Conservation (phyloP, 2,113 vertebrate species). For the Oostethus manadensis region DNA sequence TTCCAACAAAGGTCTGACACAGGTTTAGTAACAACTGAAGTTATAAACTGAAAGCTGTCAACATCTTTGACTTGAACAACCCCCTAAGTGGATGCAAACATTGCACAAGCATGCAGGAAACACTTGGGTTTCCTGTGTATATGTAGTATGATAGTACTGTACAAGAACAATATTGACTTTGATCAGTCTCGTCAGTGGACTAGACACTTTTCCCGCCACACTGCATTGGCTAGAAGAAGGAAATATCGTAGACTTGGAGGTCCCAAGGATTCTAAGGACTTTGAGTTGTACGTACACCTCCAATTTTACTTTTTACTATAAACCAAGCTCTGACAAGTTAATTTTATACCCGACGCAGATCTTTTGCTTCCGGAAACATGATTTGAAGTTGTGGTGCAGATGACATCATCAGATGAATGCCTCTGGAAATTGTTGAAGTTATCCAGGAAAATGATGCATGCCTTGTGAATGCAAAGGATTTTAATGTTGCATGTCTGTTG, state of each 20-base stretch:
- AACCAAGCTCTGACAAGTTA: not conserved
- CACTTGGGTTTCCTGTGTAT: constrained; percentile 65
- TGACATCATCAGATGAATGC: not conserved
- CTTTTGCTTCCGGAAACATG: too few relatives aligned
- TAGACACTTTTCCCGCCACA: constrained; percentile 5
- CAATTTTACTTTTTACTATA: constrained; percentile 14
- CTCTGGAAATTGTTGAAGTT: too few relatives aligned
- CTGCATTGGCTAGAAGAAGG: constrained; percentile 13
- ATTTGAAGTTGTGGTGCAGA: not conserved
- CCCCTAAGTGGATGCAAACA: constrained; percentile 8
- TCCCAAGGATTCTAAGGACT: constrained; percentile 22
- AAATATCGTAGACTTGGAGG: constrained; percentile 16
- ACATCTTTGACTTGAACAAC: not conserved
- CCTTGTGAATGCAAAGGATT: too few relatives aligned
- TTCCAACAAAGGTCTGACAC: too few relatives aligned
- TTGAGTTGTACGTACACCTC: constrained; percentile 37
- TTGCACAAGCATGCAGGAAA: constrained; percentile 62
- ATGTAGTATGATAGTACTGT: constrained; percentile 5
- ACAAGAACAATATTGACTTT: constrained; percentile 21
- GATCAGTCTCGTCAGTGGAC: constrained; percentile 37
- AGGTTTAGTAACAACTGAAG: too few relatives aligned
- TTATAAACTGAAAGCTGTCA: not conserved
- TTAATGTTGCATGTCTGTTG: too few relatives aligned
- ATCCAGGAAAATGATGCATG: too few relatives aligned
- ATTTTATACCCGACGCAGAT: not conserved